Evolutionary conservation across 1,140 invertebrate species (phyloP), one percentile per base, ranked within the genome.

Genomic region (Thrips palmi): DNA sequence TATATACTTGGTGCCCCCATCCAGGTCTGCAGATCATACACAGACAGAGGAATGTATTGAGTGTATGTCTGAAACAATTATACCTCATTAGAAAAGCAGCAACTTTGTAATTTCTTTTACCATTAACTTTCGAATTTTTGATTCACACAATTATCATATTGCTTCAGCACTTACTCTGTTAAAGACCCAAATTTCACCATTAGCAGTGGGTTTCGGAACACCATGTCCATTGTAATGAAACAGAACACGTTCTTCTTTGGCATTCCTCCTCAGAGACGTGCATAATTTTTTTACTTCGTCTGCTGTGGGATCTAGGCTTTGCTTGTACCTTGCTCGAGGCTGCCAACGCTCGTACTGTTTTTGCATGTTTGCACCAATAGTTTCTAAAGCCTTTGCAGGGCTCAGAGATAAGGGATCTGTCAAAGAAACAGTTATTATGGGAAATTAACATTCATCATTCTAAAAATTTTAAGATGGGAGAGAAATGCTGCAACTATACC

Each of bases 171-270:
- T 58, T 54, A 88, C 85, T 60, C 82, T 74, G 64, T 99, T 98
- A 59, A 99, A 99, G 3, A 98, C 93, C 96, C 96, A 98, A 51
- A 99, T 93, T 71, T 99, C 94, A 10, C 96, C 94, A 65, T 98
- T 97, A 20, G 72, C 69, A 6, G 96, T 98, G 23, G 96, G 94
- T 60, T 84, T 87, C 27, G 96, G 96, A 35, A 99, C 96, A 30
- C 94, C 96, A 60, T 99, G 96, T 0, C 96, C 96, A 64, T 97
- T 98, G 55, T 98, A 99, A 63, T 99, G 94, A 65, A 99, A 98
- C 4, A 99, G 64, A 17, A 99, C 92, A 47, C 96, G 68, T 55
- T 99, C 96, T 49, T 98, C 94, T 63, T 97, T 98, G 1, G 96
- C 92, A 65, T 94, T 97, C 47, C 91, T 67, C n/a, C 96, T 65